phyloP scores from a whole-genome alignment of 2,888 invertebrate genomes.

The Pycnomerus fuliginosus region DNA sequence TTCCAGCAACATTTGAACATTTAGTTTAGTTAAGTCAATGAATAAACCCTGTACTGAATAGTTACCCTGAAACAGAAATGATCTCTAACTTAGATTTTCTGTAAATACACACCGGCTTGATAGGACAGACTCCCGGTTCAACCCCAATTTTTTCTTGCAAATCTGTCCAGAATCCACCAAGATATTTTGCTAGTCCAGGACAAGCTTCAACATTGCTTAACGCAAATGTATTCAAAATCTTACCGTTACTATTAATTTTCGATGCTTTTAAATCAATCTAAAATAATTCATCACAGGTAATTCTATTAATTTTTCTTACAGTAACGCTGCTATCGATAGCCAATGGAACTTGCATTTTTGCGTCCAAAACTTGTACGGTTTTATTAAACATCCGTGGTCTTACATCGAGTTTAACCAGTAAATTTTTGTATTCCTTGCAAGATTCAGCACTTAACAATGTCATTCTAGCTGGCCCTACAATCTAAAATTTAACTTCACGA shows the following conservation, averaged over 20 bases:
- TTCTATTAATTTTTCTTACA: conserved; percentile 4
- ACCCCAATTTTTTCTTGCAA: conserved; percentile 11
- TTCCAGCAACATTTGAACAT: conserved; percentile 15
- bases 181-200: conserved; percentile 4
- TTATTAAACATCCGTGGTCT: conserved; percentile 12
- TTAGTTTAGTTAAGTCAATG: conserved; percentile 11
- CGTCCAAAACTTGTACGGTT: conserved; percentile 12
- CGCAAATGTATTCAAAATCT: conserved; percentile 8
- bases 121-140: conserved; percentile 12
- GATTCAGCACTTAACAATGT: not conserved
- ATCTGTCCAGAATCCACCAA: conserved; percentile 12
- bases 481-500: conserved; percentile 2
- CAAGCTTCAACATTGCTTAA: conserved; percentile 10
- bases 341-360: conserved; percentile 1
- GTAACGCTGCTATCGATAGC: conserved; percentile 8
- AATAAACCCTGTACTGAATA: conserved; percentile 5
- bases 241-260: conserved; percentile 9
- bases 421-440: conserved; percentile 6
- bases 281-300: conserved; percentile 1
- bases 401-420: conserved; percentile 1
- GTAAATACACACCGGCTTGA: conserved; percentile 1
- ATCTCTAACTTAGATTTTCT: no score
- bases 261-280: conserved; percentile 9
- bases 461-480: conserved; percentile 14
- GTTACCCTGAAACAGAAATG: conserved; percentile 9